These are phyloP conservation scores for Drosophila cognata DNA, from an alignment of 2,888 invertebrate genomes.

Conservation along the genomic window DNA sequence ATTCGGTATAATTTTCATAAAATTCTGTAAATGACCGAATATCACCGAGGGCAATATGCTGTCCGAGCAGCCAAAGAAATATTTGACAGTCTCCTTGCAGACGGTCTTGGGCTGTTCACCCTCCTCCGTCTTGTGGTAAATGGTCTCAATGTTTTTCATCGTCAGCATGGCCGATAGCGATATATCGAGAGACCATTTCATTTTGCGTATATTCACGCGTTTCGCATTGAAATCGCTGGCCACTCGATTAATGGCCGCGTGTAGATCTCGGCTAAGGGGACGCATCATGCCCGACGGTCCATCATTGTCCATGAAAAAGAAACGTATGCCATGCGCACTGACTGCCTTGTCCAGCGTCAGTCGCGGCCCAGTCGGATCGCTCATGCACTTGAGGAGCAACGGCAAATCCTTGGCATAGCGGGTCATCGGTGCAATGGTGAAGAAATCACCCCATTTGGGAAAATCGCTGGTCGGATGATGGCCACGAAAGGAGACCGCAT, in stretches of 20 bases:
- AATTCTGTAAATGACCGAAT: constrained; percentile 87
- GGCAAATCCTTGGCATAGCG: constrained; percentile 94
- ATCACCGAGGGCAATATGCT: constrained; percentile 87
- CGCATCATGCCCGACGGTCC: constrained; percentile 88
- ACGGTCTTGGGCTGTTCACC: constrained; percentile 87
- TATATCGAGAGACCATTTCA: constrained; percentile 88
- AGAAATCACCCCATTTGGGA: constrained; percentile 88
- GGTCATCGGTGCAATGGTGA: constrained; percentile 94
- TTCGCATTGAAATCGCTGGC: constrained; percentile 84
- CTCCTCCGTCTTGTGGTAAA: constrained; percentile 88
- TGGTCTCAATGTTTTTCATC: constrained; percentile 88
- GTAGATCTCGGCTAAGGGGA: constrained; percentile 83
- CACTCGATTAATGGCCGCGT: constrained; percentile 84
- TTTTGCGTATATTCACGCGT: constrained; percentile 88
- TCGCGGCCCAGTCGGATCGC: constrained; percentile 86
- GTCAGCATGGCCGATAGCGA: constrained; percentile 87
- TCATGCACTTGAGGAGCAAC: constrained; percentile 90
- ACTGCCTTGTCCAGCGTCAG: constrained; percentile 86
- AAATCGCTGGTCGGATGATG: constrained; percentile 89
- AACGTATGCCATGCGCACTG: constrained; percentile 87
- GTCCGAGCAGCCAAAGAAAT: constrained; percentile 84
- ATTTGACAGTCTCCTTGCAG: constrained; percentile 88
- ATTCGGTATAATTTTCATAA: constrained; percentile 87
- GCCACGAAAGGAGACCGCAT: constrained; percentile 88
- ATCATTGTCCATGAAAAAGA: constrained; percentile 93